Evolutionary conservation across 1,140 invertebrate genomes (phyloP).

Genomic region (Lysiphlebus fabarum): DNA sequence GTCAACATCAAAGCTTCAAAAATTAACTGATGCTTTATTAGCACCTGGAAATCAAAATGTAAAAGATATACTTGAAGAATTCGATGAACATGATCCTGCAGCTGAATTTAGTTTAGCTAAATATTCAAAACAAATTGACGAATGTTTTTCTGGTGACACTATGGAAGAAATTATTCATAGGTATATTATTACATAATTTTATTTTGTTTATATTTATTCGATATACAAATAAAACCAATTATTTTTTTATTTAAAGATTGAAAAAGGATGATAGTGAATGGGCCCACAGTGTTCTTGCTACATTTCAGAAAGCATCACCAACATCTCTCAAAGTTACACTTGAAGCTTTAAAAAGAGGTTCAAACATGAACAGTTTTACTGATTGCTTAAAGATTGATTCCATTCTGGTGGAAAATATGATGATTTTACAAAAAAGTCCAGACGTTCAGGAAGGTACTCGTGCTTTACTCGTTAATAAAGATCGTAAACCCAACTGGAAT

Average conservation of each 20-base stretch:
- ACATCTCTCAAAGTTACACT: slow-evolving; percentile 89
- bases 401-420: slow-evolving; percentile 69
- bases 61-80: slow-evolving; percentile 61
- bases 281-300: slow-evolving; percentile 60
- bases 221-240: slow-evolving; percentile 6
- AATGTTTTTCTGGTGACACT: slow-evolving; percentile 70
- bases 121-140: slow-evolving; percentile 77
- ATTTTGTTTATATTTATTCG: neutral
- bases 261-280: slow-evolving; percentile 58
- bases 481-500: slow-evolving; percentile 90
- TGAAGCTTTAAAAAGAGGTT: slow-evolving; percentile 72
- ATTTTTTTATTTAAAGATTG: slow-evolving; percentile 28
- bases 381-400: slow-evolving; percentile 93
- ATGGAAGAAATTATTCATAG: slow-evolving; percentile 76
- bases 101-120: slow-evolving; percentile 71
- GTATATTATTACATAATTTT: slow-evolving; percentile 54
- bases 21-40: slow-evolving; percentile 68
- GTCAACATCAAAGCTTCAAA: slow-evolving; percentile 63
- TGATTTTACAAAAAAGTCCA: slow-evolving; percentile 54
- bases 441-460: slow-evolving; percentile 96
- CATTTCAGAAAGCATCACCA: slow-evolving; percentile 84
- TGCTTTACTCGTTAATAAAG: slow-evolving; percentile 91
- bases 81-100: slow-evolving; percentile 52
- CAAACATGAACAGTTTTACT: slow-evolving; percentile 64
- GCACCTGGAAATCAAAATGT: slow-evolving; percentile 61